These are phyloP conservation scores for Helogale parvula DNA, from an alignment of 2,113 vertebrate species.

Conservation along the genomic window DNA sequence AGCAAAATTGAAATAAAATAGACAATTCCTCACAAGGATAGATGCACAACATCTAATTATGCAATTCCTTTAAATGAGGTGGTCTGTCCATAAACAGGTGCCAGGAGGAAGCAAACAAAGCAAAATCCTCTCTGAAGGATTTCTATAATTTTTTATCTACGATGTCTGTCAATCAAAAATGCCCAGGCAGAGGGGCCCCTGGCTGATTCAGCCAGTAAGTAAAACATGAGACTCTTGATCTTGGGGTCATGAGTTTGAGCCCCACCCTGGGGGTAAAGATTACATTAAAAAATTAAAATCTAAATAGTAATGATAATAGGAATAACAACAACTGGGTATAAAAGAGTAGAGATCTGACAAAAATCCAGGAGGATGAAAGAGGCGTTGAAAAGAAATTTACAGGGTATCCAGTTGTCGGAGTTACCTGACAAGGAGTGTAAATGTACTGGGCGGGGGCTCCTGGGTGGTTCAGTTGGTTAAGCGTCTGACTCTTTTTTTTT, in stretches of 20 bases:
- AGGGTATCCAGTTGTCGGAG: background rate
- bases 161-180: background rate
- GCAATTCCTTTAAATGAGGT: background rate
- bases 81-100: background rate
- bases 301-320: background rate
- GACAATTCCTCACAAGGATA: too few relatives aligned
- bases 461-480: too few relatives aligned
- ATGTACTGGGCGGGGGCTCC: background rate
- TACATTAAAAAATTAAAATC: background rate
- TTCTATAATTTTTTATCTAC: background rate
- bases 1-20: background rate
- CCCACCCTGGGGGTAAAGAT: background rate
- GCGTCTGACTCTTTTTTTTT: too few relatives aligned
- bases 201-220: background rate
- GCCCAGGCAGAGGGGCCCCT: background rate
- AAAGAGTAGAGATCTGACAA: background rate
- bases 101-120: background rate
- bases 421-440: background rate
- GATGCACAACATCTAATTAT: background rate
- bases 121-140: background rate
- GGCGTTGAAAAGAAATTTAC: background rate
- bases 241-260: background rate
- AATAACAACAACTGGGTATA: too few relatives aligned
- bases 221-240: background rate
- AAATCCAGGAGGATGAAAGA: background rate